A percentile compares a stretch with the other conserved stretches of the same genome.
Evolutionary conservation across 2,888 invertebrate species (phyloP).

Genomic region (Junonia oenone): DNA sequence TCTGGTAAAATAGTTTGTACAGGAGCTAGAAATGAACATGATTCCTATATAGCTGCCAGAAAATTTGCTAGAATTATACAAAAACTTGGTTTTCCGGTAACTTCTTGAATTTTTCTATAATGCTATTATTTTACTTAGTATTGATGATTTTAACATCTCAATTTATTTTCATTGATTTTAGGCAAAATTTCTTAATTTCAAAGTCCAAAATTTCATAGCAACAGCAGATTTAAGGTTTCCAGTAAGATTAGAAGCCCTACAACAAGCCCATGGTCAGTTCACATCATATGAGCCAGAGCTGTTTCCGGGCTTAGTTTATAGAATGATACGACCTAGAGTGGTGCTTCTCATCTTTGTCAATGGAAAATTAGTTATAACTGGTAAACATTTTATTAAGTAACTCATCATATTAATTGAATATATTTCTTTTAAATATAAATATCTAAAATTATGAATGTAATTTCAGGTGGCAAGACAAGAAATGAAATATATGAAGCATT

Average conservation of each 20-base stretch:
- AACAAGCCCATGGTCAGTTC: conserved; percentile 87
- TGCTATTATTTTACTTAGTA: not conserved
- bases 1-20: conserved; percentile 93
- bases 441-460: not conserved
- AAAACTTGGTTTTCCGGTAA: conserved; percentile 87
- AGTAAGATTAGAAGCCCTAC: conserved; percentile 85
- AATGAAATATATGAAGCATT: conserved; percentile 95
- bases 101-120: conserved; percentile 33
- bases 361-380: conserved; percentile 98
- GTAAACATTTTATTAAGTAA: conserved; percentile 43
- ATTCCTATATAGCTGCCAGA: conserved; percentile 86
- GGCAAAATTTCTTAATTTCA: conserved; percentile 87
- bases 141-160: too few species aligned
- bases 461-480: conserved; percentile 91
- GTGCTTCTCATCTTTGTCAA: conserved; percentile 99
- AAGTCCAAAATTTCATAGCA: conserved; percentile 88
- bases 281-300: conserved; percentile 97
- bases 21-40: conserved; percentile 89
- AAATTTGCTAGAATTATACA: conserved; percentile 91
- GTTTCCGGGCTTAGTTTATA: conserved; percentile 98
- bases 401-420: not conserved
- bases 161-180: too few species aligned
- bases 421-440: not conserved
- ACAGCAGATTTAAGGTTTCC: conserved; percentile 88
- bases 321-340: conserved; percentile 97